Base-by-base conservation (phyloP, 2,797 vertebrate genomes). In the Hoplostethus atlanticus region DNA sequence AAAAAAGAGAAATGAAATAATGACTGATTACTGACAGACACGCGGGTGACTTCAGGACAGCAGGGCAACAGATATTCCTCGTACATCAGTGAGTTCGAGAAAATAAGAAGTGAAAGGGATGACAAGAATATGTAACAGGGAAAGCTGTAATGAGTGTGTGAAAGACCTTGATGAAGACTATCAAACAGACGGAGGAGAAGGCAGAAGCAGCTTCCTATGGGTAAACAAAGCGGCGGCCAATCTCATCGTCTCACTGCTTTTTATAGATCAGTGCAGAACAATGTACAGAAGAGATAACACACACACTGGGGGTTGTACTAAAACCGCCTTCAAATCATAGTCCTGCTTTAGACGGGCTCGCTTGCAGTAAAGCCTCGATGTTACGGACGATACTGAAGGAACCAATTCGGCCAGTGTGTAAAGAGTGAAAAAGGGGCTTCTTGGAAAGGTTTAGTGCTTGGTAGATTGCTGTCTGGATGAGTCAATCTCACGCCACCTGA, bases 211-310 rank as follows among this genome's bases (percentile, higher is more conserved):
- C 67, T 65, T 74, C 80, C 80, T 71, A 60, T 57, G 70, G 60
- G 66, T 76, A 85, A 83, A 90, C 86, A 84, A 86, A 79, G 80
- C 54, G 63, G 34, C 72, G 50, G 68, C 16, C 63, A 25, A 30
- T 66, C 66, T 76, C 66, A 72, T 67, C 53, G 64, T 51, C 53
- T 36, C 21, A 21, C 21, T 21, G 77, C 55, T 80, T 84, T 80
- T 83, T 71, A 76, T 76, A 85, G 78, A 84, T 69, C 61, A 62
- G 52, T 21, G 60, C 74, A 65, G 70, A 42, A 7, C n/a, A 44
- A n/a, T 44, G n/a, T 12, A 53, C 12, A 16, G 3, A 47, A 21
- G 47, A 59, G 21, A 76, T 21, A 70, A 64, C 47, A 60, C 34
- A 47, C 55, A 34, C 66, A 17, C 54, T 4, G 47, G 25, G 42